phyloP scores from a whole-genome alignment of 2,888 invertebrate genomes.

The Arge pagana region DNA sequence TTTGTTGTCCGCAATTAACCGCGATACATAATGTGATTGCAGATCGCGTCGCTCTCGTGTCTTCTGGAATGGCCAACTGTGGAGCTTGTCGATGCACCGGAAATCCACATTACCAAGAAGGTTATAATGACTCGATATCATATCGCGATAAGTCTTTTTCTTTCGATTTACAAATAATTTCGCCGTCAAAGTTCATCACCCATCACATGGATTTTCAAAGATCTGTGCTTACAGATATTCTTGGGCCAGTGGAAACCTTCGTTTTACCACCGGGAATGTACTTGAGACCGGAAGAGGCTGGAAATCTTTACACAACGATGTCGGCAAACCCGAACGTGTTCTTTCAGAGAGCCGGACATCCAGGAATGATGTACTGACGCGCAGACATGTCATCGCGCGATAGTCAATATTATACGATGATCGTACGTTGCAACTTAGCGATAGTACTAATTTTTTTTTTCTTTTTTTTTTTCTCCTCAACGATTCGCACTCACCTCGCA shows the following conservation, averaged over 20 bases:
- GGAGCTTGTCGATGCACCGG: slow-evolving; percentile 50
- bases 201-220: not conserved
- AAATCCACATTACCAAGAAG: slow-evolving; percentile 52
- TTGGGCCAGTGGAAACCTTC: slow-evolving; percentile 49
- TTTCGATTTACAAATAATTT: no score
- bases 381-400: slow-evolving; percentile 6
- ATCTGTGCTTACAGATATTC: slow-evolving; percentile 42
- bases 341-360: slow-evolving; percentile 85
- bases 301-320: slow-evolving; percentile 83
- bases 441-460: no score
- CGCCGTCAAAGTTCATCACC: no score
- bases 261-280: slow-evolving; percentile 69
- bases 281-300: slow-evolving; percentile 75
- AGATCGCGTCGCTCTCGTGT: slow-evolving; percentile 70
- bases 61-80: slow-evolving; percentile 54
- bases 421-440: no score
- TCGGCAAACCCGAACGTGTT: slow-evolving; percentile 91
- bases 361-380: slow-evolving; percentile 86
- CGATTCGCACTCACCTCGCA: no score
- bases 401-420: slow-evolving; percentile 20
- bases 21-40: no score
- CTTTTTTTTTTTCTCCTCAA: no score
- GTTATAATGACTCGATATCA: no score
- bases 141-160: no score
- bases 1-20: no score